phyloP scores from a whole-genome alignment of 2,113 vertebrate genomes.

The Struthidea cinerea region DNA sequence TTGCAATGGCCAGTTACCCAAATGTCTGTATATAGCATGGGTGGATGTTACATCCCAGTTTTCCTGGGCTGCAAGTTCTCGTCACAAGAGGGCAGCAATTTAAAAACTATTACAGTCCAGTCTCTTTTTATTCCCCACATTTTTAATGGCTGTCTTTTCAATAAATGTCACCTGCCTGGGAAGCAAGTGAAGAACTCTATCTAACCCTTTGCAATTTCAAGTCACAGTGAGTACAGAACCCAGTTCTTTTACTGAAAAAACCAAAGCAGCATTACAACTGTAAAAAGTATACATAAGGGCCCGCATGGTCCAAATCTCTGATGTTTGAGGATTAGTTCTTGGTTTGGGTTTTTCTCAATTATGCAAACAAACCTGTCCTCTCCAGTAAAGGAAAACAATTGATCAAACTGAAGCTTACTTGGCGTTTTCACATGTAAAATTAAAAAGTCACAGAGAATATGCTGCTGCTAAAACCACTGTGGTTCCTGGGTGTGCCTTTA shows the following conservation, averaged over 20 bases:
- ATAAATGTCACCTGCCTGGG: neutral
- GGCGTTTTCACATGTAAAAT: neutral
- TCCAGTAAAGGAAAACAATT: neutral
- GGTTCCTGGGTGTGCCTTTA: conserved; percentile 55
- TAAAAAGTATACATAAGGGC: neutral
- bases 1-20: neutral
- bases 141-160: neutral
- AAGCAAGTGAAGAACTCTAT: neutral
- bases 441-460: neutral
- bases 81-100: conserved; percentile 48
- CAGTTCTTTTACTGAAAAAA: neutral
- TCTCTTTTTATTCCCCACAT: neutral
- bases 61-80: neutral
- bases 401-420: neutral
- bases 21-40: neutral
- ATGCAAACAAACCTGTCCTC: neutral
- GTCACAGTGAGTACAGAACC: neutral
- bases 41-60: neutral
- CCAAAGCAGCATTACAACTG: neutral
- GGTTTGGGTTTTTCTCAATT: neutral
- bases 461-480: neutral
- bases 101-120: neutral
- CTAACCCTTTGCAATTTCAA: neutral
- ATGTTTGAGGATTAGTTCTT: neutral
- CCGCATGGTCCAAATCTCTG: neutral